phyloP scores from a whole-genome alignment of 2,113 vertebrate genomes.

The Theristicus caerulescens region DNA sequence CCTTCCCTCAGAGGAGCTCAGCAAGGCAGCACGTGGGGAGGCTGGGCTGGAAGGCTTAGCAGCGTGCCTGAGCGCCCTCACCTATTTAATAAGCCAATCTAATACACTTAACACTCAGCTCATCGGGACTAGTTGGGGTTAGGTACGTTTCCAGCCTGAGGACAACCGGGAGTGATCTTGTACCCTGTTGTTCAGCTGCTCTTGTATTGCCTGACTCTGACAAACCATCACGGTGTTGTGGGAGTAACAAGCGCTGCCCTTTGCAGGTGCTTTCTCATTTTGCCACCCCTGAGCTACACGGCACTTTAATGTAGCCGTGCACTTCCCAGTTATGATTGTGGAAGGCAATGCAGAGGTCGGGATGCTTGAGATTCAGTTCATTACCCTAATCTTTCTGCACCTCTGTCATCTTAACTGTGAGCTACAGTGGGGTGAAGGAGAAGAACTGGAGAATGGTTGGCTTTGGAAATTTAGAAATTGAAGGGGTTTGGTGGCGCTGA shows the following conservation, averaged over 20 bases:
- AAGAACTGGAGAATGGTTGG: accelerated
- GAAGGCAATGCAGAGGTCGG: background rate
- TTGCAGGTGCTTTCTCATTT: background rate
- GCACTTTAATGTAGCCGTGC: background rate
- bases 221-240: accelerated
- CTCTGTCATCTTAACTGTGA: background rate
- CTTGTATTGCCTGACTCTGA: background rate
- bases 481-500: background rate
- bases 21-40: background rate
- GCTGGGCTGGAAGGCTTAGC: background rate
- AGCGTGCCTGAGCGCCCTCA: background rate
- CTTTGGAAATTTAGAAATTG: background rate
- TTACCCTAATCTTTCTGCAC: background rate
- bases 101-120: background rate
- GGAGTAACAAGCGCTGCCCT: background rate
- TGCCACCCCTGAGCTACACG: accelerated
- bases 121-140: background rate
- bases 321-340: background rate
- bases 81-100: background rate
- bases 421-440: background rate
- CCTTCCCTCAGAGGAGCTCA: background rate
- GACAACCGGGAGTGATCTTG: background rate
- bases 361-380: background rate
- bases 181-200: background rate
- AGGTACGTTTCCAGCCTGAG: background rate